Conservation (phyloP, 1,140 invertebrate species). For the Panulirus ornatus region DNA sequence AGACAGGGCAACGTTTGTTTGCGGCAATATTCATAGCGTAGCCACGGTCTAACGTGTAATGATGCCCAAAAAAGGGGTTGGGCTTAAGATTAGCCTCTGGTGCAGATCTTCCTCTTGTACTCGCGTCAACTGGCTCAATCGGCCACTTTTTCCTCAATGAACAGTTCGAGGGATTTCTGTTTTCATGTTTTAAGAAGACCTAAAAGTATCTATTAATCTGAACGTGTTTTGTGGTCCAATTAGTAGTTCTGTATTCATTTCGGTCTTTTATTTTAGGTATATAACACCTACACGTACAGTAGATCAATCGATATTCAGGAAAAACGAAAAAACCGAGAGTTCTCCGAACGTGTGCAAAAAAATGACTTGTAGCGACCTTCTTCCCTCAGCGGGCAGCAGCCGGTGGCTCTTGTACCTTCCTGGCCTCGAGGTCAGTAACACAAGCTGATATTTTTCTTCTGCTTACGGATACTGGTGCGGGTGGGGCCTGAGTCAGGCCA, state of each 20-base stretch:
- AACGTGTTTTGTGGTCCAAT: no score
- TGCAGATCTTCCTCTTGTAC: constrained; percentile 7
- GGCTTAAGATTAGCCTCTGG: not conserved
- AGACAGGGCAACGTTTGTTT: not conserved
- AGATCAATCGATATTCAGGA: no score
- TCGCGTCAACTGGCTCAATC: not conserved
- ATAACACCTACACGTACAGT: no score
- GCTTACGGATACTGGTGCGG: no score
- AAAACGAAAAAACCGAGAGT: no score
- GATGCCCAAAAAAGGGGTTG: not conserved
- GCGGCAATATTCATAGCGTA: not conserved
- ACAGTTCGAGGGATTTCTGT: not conserved
- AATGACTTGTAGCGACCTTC: not conserved
- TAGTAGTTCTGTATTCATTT: no score
- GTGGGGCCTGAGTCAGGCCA: no score
- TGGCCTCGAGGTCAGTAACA: not conserved
- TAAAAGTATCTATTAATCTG: no score
- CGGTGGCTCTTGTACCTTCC: not conserved
- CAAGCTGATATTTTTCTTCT: not conserved
- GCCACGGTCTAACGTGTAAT: not conserved
- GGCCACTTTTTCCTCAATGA: constrained; percentile 18
- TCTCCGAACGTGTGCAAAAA: no score
- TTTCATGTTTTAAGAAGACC: not conserved
- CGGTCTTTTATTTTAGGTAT: not conserved
- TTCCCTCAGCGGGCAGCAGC: not conserved